Base-by-base conservation (phyloP, 2,113 vertebrate species). In the Barbus barbus region DNA sequence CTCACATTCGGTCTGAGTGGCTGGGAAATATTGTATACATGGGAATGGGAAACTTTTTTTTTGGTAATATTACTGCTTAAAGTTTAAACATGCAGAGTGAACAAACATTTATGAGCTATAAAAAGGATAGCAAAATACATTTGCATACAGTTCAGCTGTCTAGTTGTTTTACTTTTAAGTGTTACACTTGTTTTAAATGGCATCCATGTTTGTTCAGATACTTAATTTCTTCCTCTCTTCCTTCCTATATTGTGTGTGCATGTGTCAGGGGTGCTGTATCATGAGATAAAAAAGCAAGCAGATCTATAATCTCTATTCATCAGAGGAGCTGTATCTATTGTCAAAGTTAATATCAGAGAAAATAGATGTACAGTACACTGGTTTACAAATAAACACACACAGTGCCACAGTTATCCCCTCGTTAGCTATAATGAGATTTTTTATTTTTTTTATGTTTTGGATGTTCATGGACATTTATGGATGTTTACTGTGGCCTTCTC, bases 341-440 rank as follows among this genome's bases (percentile, higher is more conserved):
- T 77, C 16, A 22, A 31, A 58, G 48, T 1, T 58, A 77, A 77
- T 36, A 36, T 58, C n/a, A 72, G 22, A 72, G 31, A 75, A 28
- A 53, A 75, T 20, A 51, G 20, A 71, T 67, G 63, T 65, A 61
- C 38, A 22, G 33, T 22, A 22, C 31, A 28, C 26, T 36, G 31
- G 63, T 16, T 65, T 28, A 65, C 26, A 28, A 14, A 31, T 6
- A 63, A 5, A 14, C 92, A 92, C 93, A 91, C 90, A 92, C 89
- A 92, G 91, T 93, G 90, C 92, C 93, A 94, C 89, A 93, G 92
- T 93, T 89, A 92, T 91, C 84, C 20, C 84, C 92, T 94, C 91
- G 94, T 94, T 94, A 95, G 92, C 90, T 92, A 91, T 94, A 94
- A 94, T 94, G 91, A 94, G 94, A 94, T 93, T 60, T 60, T 31